A percentile compares a stretch with the other conserved stretches of the same genome.
Evolutionary conservation across 2,888 invertebrate genomes (phyloP).

Genomic region (Sphaerophoria taeniata): DNA sequence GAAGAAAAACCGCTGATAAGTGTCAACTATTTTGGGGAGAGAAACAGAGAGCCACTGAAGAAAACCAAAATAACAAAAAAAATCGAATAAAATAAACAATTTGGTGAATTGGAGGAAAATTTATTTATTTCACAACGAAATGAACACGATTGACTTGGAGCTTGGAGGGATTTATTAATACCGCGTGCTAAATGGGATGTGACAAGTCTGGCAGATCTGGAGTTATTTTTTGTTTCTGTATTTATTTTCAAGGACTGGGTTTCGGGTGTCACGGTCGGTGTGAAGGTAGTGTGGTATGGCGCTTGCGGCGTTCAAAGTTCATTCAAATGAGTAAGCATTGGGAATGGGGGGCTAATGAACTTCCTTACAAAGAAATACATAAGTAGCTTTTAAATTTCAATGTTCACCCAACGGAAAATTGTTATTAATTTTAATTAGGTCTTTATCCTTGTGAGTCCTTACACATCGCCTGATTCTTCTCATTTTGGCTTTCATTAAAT

Average conservation of each 20-base stretch:
- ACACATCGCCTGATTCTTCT: conserved; percentile 5
- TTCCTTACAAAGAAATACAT: neutral
- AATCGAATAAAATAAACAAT: conserved; percentile 45
- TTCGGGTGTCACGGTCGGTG: conserved; percentile 4
- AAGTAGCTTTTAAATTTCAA: too few relatives aligned
- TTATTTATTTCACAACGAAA: conserved; percentile 20
- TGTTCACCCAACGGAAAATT: too few relatives aligned
- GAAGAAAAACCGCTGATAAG: conserved; percentile 25
- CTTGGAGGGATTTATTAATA: conserved; percentile 65
- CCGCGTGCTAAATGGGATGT: conserved; percentile 63
- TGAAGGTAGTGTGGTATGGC: too few relatives aligned
- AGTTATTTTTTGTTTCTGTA: conserved; percentile 21
- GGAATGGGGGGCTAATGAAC: neutral
- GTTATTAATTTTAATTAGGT: too few relatives aligned
- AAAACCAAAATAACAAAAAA: conserved; percentile 25
- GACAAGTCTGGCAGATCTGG: conserved; percentile 43
- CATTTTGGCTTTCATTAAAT: conserved; percentile 4
- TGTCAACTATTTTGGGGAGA: conserved; percentile 51
- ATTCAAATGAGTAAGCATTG: neutral
- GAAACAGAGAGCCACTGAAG: neutral
- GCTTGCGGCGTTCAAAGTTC: neutral
- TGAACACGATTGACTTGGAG: conserved; percentile 53
- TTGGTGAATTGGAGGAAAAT: conserved; percentile 37
- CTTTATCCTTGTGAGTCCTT: neutral
- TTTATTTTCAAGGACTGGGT: conserved; percentile 36